Base-by-base conservation (phyloP, 2,113 vertebrate genomes). In the Prochilodus magdalenae region DNA sequence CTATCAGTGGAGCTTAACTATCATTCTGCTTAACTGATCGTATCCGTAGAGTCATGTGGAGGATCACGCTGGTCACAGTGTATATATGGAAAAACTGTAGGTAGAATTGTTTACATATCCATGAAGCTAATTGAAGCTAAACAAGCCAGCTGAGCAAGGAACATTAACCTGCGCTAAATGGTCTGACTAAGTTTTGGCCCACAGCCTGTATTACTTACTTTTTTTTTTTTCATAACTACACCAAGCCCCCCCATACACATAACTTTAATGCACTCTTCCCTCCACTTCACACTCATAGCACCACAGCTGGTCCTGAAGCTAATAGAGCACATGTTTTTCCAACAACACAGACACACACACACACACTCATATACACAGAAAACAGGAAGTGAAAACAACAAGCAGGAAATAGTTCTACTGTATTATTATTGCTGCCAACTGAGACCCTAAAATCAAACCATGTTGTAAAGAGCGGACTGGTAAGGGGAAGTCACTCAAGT, bases 361-460 rank as follows among this genome's bases (percentile, higher is more conserved):
- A 51, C 71, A 73, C 66, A 55, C 22, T 66, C 15, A 66, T 40
- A 20, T 4, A 27, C 33, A 77, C 55, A 62, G 91, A 94, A 95
- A 95, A 94, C 93, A 94, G 94, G 95, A 96, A 96, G 93, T 92
- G 92, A 95, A 92, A 94, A 92, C 89, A 91, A 94, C 91, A 90
- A 92, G 93, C 92, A 93, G 95, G 95, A 96, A 97, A 95, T 94
- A 95, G 91, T 96, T 96, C 67, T 87, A 82, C 77, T 85, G 91
- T 92, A 91, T 92, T 89, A 94, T 90, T 94, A 93, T 90, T 91
- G 89, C 90, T 92, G 89, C 89, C 88, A 91, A 90, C 92, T 85
- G 81, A 88, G 86, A 86, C 71, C 72, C 75, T 81, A 87, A 72
- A 87, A 74, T 89, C 57, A 88, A 88, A 88, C 66, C 10, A 83